phyloP scores from a whole-genome alignment of 2,797 vertebrate species.

The Hoplostethus mediterraneus region DNA sequence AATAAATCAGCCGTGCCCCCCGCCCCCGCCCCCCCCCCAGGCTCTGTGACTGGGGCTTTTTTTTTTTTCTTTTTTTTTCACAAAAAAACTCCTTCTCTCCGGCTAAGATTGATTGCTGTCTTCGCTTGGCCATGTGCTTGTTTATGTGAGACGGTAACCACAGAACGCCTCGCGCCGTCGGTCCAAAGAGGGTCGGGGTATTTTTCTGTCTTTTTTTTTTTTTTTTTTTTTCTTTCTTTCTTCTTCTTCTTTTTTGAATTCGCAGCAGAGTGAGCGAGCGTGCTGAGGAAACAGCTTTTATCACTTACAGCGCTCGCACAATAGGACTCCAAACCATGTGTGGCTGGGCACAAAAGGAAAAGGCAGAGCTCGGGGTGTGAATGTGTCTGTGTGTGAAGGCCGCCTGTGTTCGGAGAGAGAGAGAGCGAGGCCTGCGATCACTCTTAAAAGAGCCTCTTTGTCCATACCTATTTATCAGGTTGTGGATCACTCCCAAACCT shows the following conservation, averaged over 20 bases:
- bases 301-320: conserved; percentile 61
- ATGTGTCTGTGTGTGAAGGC: conserved; percentile 43
- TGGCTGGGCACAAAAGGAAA: conserved; percentile 33
- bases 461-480: conserved; percentile 63
- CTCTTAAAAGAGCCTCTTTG: conserved; percentile 42
- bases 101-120: conserved; percentile 70
- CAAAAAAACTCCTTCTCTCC: conserved; percentile 52
- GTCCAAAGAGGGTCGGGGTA: conserved; percentile 33
- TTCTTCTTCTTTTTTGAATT: conserved; percentile 38
- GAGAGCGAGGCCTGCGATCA: conserved; percentile 20
- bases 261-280: conserved; percentile 23
- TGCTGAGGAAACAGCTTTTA: conserved; percentile 64
- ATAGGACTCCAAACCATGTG: conserved; percentile 52
- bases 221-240: background rate
- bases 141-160: conserved; percentile 60
- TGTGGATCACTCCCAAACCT: conserved; percentile 26
- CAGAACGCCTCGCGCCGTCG: conserved; percentile 38
- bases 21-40: conserved; percentile 2
- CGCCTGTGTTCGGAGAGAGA: conserved; percentile 6
- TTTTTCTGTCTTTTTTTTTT: conserved; percentile 12
- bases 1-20: conserved; percentile 81
- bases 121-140: conserved; percentile 55
- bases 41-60: conserved; percentile 21
- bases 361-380: conserved; percentile 28
- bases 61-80: background rate